Evolutionary conservation across 2,888 invertebrate species (phyloP).

Genomic region (Phanerotoma sp.): DNA sequence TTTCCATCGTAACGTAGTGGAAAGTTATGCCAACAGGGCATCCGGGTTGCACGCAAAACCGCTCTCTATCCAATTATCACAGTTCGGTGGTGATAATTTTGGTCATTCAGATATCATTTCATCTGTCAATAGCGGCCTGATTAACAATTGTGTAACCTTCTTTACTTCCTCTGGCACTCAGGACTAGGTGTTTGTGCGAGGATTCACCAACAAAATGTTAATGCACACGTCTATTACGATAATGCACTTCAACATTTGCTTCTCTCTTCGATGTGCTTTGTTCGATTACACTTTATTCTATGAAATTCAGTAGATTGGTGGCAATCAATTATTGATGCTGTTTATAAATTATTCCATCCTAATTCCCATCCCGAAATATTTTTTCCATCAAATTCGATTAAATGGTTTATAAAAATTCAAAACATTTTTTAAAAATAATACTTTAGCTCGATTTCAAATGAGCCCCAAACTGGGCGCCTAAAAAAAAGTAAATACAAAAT

Average conservation of each 20-base stretch:
- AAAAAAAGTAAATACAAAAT: no score
- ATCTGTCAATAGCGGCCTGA: slow-evolving; percentile 46
- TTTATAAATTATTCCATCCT: no score
- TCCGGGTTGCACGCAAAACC: slow-evolving; percentile 12
- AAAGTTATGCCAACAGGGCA: slow-evolving; percentile 4
- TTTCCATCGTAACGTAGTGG: not conserved
- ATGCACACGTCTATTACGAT: slow-evolving; percentile 9
- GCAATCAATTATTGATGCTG: no score
- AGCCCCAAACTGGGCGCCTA: no score
- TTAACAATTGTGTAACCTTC: slow-evolving; percentile 44
- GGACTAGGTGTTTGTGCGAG: slow-evolving; percentile 1
- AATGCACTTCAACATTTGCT: slow-evolving; percentile 1
- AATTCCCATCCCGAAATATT: no score
- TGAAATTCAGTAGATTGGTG: no score
- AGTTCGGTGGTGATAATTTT: slow-evolving; percentile 48
- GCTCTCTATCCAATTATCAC: slow-evolving; percentile 45
- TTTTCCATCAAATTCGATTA: no score
- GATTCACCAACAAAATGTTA: not conserved
- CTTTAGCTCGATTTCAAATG: no score
- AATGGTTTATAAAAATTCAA: no score
- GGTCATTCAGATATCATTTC: slow-evolving; percentile 48
- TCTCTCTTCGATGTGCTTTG: no score
- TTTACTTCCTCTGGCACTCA: slow-evolving; percentile 21
- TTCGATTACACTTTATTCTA: no score
- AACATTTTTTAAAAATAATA: no score